Percentiles rank a stretch among this genome's conserved stretches.
Evolutionary conservation across 2,113 vertebrate species (phyloP).

Genomic region (Halichoerus grypus): DNA sequence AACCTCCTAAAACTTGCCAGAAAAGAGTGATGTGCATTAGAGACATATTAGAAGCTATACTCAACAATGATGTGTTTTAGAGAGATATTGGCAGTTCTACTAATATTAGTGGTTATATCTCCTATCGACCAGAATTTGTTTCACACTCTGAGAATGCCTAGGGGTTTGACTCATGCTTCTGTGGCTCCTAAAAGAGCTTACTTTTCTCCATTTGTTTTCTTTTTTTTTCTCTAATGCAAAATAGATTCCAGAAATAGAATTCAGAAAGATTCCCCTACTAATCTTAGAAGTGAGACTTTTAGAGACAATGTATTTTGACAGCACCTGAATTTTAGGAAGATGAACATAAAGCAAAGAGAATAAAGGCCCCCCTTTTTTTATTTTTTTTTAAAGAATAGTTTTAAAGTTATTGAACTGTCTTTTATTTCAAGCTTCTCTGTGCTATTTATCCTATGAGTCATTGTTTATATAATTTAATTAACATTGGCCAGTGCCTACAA

Average conservation of each 20-base stretch:
- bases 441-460: slow-evolving; percentile 87
- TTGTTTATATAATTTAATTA: slow-evolving; percentile 91
- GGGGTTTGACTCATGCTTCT: neutral
- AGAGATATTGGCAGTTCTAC: neutral
- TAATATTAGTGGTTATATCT: neutral
- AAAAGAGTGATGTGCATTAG: neutral
- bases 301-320: slow-evolving; percentile 31
- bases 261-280: neutral
- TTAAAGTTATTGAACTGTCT: slow-evolving; percentile 83
- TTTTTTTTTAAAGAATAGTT: slow-evolving; percentile 67
- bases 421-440: slow-evolving; percentile 79
- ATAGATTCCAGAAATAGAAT: neutral
- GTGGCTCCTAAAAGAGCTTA: neutral
- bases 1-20: neutral
- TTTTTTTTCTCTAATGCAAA: neutral
- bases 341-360: slow-evolving; percentile 69
- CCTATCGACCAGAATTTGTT: neutral
- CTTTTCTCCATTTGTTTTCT: neutral
- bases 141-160: neutral
- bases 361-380: slow-evolving; percentile 18
- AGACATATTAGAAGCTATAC: neutral
- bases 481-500: slow-evolving; percentile 88
- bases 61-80: neutral
- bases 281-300: slow-evolving; percentile 19
- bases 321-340: slow-evolving; percentile 32